A percentile compares a stretch with the other conserved stretches of the same genome.
Conservation (phyloP, 2,888 invertebrate genomes). For the Anoplius nigerrimus region DNA sequence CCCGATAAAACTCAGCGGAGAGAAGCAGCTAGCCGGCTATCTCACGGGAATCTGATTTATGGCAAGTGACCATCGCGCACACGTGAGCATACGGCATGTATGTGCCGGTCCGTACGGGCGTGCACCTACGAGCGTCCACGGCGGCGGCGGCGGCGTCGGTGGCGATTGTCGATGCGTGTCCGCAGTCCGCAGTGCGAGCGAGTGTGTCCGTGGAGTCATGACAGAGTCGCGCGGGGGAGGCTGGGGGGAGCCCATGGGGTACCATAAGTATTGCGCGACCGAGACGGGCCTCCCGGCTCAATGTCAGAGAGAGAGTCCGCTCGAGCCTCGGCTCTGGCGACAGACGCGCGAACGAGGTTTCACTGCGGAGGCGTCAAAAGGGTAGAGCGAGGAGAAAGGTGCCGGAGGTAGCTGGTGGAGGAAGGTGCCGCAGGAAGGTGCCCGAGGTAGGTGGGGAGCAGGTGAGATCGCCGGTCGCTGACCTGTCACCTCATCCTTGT, state of each 20-base stretch:
- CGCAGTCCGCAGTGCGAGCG: slow-evolving; percentile 8
- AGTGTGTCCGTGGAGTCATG: slow-evolving; percentile 27
- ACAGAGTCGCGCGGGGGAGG: slow-evolving; percentile 32
- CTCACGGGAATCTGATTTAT: slow-evolving; percentile 75
- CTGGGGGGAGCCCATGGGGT: slow-evolving; percentile 14
- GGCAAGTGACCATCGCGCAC: slow-evolving; percentile 66
- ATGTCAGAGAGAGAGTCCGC: not conserved
- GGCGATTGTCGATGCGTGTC: slow-evolving; percentile 35
- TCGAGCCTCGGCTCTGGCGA: slow-evolving; percentile 29
- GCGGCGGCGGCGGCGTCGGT: slow-evolving; percentile 35
- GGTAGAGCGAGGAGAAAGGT: slow-evolving; percentile 29
- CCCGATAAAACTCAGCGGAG: slow-evolving; percentile 71
- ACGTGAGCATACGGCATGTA: slow-evolving; percentile 29
- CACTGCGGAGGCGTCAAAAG: slow-evolving; percentile 42
- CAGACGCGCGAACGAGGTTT: slow-evolving; percentile 47
- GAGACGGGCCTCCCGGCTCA: slow-evolving; percentile 20
- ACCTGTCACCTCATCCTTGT: slow-evolving; percentile 45
- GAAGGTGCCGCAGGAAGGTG: slow-evolving; percentile 26
- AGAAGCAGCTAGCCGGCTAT: slow-evolving; percentile 71
- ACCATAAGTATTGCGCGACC: slow-evolving; percentile 29
- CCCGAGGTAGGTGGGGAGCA: slow-evolving; percentile 4
- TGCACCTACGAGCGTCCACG: slow-evolving; percentile 22
- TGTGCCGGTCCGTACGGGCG: not conserved
- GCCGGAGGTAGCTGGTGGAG: not conserved
- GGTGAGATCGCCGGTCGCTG: slow-evolving; percentile 45